These are phyloP conservation scores for Myotis daubentonii DNA, from an alignment of 2,797 vertebrate genomes.

Conservation along the genomic window DNA sequence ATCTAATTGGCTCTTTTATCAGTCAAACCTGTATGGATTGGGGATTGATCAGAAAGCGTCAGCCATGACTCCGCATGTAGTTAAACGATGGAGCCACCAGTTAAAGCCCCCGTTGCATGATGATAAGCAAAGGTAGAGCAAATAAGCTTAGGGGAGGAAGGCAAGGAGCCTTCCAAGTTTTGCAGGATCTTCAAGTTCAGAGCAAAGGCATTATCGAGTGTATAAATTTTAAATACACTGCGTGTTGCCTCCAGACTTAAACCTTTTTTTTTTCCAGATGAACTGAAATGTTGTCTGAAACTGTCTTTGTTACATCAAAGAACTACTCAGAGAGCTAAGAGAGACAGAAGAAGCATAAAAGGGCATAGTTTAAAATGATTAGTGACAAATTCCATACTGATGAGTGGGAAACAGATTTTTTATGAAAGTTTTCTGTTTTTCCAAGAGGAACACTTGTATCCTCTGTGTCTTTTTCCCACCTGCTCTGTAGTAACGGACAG, in stretches of 20 bases:
- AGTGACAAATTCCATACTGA: slow-evolving; percentile 97
- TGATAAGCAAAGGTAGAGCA: slow-evolving; percentile 85
- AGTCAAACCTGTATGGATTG: slow-evolving; percentile 92
- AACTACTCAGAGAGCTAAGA: slow-evolving; percentile 91
- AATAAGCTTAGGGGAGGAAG: slow-evolving; percentile 84
- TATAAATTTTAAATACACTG: slow-evolving; percentile 99
- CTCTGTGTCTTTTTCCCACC: slow-evolving; percentile 80
- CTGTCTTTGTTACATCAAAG: slow-evolving; percentile 99
- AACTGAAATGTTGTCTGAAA: slow-evolving; percentile 96
- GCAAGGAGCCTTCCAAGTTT: slow-evolving; percentile 91
- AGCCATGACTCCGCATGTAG: slow-evolving; percentile 92
- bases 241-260: slow-evolving; percentile 97
- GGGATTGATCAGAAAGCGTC: slow-evolving; percentile 91
- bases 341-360: slow-evolving; percentile 97
- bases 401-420: slow-evolving; percentile 90
- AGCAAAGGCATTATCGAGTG: slow-evolving; percentile 98
- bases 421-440: slow-evolving; percentile 83
- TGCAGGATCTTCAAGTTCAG: slow-evolving; percentile 97
- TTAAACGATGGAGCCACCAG: slow-evolving; percentile 89
- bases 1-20: slow-evolving; percentile 93
- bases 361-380: slow-evolving; percentile 99
- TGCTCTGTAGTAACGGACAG: slow-evolving; percentile 62
- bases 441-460: slow-evolving; percentile 79
- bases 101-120: slow-evolving; percentile 87
- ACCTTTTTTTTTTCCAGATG: slow-evolving; percentile 91